Evolutionary conservation across 1,140 invertebrate genomes (phyloP).

Genomic region (Eupristina koningsbergeri): DNA sequence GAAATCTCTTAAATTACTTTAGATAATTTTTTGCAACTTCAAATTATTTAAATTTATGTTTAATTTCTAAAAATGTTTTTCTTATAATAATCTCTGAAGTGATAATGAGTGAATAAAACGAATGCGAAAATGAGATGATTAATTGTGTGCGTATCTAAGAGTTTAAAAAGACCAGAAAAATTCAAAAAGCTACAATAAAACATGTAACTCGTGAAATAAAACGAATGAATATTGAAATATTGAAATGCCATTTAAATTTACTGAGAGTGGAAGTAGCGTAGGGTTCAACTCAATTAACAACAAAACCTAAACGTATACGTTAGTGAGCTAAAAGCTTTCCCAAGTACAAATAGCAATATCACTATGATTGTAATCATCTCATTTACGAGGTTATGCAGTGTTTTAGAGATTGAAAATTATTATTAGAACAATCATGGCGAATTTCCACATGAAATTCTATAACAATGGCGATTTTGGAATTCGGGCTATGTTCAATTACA

Average conservation of each 20-base stretch:
- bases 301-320: neutral
- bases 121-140: neutral
- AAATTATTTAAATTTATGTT: neutral
- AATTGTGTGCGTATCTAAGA: neutral
- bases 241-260: neutral
- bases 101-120: neutral
- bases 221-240: neutral
- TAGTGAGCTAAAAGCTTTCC: neutral
- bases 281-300: neutral
- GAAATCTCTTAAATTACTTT: too few relatives aligned
- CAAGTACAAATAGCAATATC: neutral
- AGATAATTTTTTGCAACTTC: neutral
- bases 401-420: neutral
- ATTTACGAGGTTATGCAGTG: neutral
- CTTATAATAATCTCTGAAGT: neutral
- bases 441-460: neutral
- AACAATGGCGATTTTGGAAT: neutral
- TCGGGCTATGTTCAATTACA: neutral
- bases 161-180: neutral
- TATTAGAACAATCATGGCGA: neutral
- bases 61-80: too few relatives aligned
- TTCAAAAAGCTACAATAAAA: constrained; percentile 3
- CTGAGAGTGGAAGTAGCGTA: neutral
- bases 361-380: neutral
- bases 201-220: neutral